Evolutionary conservation across 2,797 vertebrate species (phyloP).

Genomic region (Loris lydekkerianus): DNA sequence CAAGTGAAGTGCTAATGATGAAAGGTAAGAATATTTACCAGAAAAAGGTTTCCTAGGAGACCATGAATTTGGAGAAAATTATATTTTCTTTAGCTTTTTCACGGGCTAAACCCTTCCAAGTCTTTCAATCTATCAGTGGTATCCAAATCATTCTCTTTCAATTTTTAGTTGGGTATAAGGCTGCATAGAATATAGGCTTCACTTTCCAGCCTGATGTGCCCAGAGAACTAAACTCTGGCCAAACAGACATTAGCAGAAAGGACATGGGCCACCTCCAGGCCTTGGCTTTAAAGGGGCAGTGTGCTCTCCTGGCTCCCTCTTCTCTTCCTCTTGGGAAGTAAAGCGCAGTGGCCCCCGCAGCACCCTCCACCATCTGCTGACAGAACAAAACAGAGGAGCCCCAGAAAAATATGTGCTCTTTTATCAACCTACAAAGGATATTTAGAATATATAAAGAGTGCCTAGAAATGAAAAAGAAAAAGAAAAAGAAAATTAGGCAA

Average conservation of each 20-base stretch:
- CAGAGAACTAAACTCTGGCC: neutral
- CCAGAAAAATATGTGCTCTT: neutral
- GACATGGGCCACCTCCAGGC: accelerated
- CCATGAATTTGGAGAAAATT: neutral
- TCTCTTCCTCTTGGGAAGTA: neutral
- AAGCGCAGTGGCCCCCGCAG: accelerated
- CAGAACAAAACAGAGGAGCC: neutral
- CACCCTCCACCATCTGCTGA: neutral
- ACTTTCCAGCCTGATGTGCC: neutral
- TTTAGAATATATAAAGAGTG: neutral
- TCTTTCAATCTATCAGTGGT: neutral
- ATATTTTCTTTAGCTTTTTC: neutral
- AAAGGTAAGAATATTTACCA: neutral
- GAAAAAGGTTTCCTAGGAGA: neutral
- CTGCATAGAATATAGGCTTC: neutral
- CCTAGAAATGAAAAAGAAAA: neutral
- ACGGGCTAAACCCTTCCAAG: neutral
- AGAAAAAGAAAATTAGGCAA: too few species aligned
- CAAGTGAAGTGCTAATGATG: neutral
- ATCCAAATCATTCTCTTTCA: neutral
- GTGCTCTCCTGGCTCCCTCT: too few species aligned
- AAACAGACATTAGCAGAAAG: accelerated
- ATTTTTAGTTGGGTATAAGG: neutral
- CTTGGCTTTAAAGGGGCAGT: neutral
- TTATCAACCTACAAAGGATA: neutral